phyloP scores from a whole-genome alignment of 2,888 invertebrate genomes.

The Cantharis lateralis region DNA sequence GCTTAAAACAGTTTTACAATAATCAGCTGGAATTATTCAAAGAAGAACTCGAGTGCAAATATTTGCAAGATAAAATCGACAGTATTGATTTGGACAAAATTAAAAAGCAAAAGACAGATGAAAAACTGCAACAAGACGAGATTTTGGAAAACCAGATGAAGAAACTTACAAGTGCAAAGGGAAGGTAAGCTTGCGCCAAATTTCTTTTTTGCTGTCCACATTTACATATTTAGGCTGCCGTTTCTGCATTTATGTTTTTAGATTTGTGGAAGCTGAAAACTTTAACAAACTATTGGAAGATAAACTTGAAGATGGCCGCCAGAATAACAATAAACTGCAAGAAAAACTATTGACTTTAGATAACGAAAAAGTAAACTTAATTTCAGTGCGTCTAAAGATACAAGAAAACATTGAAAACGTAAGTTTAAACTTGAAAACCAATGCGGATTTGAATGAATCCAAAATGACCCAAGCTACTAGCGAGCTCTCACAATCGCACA shows the following conservation, averaged over 20 bases:
- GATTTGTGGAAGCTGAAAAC: neutral
- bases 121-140: neutral
- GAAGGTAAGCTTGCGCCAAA: neutral
- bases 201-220: too few relatives aligned
- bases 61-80: neutral
- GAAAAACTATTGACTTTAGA: neutral
- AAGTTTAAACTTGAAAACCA: neutral
- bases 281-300: neutral
- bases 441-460: neutral
- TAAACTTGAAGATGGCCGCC: neutral
- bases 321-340: neutral
- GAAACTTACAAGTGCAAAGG: neutral
- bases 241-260: too few relatives aligned
- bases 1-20: neutral
- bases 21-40: neutral
- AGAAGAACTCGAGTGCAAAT: neutral
- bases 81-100: neutral
- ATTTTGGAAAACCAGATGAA: neutral
- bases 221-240: too few relatives aligned
- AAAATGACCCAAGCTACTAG: neutral
- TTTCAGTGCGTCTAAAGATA: neutral
- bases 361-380: neutral
- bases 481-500: neutral
- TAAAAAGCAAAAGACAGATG: neutral
- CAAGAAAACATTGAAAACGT: neutral